Base-by-base conservation (phyloP, 2,113 vertebrate genomes). In the Corvus hawaiiensis region DNA sequence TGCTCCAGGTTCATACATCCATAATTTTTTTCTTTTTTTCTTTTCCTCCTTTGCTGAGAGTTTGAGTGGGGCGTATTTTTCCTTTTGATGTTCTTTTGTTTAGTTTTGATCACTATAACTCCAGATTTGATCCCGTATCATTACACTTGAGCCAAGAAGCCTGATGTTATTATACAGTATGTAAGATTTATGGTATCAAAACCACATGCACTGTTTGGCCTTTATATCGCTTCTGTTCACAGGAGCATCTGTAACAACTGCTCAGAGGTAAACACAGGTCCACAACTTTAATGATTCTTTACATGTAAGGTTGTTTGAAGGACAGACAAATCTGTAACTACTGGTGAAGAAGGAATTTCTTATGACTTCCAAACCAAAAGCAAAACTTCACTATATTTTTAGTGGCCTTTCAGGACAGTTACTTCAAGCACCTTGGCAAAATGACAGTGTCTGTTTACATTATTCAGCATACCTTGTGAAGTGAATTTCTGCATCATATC, bases 401-500 rank as follows among this genome's bases (percentile, higher is more conserved):
- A 68, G 21, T 64, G 28, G 22, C 23, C 6, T 79, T 83, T 77
- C 37, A 77, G 76, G 27, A 54, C 11, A 33, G 10, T 63, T 69
- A 48, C 6, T 87, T 83, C 16, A 74, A 51, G 58, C 24, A 14
- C 13, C 28, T 56, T 74, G 11, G 16, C 23, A 95, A 95, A 94
- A 66, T 37, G 14, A 52, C 28, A 37, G 6, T 14, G 10, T 73
- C 16, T 32, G 4, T 86, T 89, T 37, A 37, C 8, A n/a, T 69
- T 58, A 59, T 75, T 63, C 54, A 93, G 7, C 86, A 64, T 95
- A 99, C 99, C 98, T 98, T 32, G 98, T 98, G 58, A 99, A 90
- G 91, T 98, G 97, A 77, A 99, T 97, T 85, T 99, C 99, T 22
- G 98, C 97, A 77, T 99, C 98, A 11, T 99, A 99, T 37, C 94